Evolutionary conservation across 1,140 invertebrate genomes (phyloP).

Genomic region (Neodiprion pinetum): DNA sequence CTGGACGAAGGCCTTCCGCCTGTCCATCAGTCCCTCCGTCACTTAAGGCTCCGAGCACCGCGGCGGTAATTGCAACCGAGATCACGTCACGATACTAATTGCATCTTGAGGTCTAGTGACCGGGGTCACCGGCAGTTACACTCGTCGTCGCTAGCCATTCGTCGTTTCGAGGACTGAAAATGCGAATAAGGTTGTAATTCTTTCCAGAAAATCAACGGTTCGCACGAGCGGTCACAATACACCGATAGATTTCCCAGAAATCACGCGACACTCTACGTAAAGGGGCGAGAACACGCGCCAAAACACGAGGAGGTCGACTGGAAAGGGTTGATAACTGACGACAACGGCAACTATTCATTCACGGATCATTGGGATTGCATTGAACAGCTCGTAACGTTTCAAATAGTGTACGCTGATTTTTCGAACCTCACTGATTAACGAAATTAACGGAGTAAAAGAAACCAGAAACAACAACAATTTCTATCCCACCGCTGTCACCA

Average conservation of each 20-base stretch:
- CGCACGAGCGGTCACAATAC: background rate
- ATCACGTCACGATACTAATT: conserved; percentile 2
- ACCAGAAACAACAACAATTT: too few species aligned
- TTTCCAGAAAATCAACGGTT: background rate
- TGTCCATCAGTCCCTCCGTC: background rate
- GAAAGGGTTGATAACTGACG: too few species aligned
- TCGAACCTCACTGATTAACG: too few species aligned
- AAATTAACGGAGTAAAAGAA: too few species aligned
- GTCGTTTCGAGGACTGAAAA: background rate
- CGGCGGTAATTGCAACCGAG: background rate
- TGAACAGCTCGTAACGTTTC: too few species aligned
- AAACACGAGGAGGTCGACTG: background rate
- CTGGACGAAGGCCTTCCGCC: background rate
- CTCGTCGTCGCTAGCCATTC: background rate
- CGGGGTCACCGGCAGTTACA: background rate
- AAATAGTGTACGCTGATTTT: too few species aligned
- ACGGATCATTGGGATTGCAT: too few species aligned
- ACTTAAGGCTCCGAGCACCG: background rate
- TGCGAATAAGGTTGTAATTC: background rate
- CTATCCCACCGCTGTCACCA: too few species aligned
- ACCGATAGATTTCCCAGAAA: background rate
- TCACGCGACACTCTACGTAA: background rate
- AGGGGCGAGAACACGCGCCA: background rate
- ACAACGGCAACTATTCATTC: too few species aligned
- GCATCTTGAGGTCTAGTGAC: background rate